These are phyloP conservation scores for Tyrannus savana DNA, from an alignment of 2,113 vertebrate genomes.

Conservation along the genomic window DNA sequence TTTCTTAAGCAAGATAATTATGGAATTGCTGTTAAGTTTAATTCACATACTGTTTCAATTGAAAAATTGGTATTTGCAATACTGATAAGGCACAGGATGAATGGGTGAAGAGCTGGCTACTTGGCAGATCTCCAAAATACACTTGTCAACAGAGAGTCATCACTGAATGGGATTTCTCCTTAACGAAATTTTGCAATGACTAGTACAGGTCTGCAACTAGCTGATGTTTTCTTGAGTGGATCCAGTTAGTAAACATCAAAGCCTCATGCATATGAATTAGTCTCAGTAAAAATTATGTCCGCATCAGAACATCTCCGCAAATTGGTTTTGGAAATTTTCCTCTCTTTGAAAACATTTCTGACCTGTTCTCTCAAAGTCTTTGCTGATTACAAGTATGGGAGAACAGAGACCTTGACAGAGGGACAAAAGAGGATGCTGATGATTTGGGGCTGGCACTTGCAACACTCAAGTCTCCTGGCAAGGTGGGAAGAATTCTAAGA, in stretches of 20 bases:
- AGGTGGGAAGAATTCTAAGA: neutral
- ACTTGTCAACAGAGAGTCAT: neutral
- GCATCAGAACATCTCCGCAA: neutral
- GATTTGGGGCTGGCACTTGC: neutral
- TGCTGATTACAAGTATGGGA: neutral
- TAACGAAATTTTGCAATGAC: neutral
- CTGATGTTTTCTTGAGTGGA: neutral
- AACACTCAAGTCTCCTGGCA: neutral
- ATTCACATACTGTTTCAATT: conserved; percentile 15
- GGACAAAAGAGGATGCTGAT: neutral
- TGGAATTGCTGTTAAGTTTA: conserved; percentile 37
- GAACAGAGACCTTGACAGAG: neutral
- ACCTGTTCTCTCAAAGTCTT: neutral
- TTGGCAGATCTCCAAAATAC: conserved; percentile 48
- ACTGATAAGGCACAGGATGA: conserved; percentile 38
- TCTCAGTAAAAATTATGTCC: neutral
- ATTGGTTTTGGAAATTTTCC: neutral
- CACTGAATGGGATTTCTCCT: conserved; percentile 4
- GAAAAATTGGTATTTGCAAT: conserved; percentile 22
- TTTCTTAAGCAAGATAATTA: conserved; percentile 47
- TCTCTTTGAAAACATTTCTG: neutral
- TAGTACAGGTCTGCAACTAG: neutral
- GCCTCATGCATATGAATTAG: neutral
- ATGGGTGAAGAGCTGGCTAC: conserved; percentile 33
- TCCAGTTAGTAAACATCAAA: conserved; percentile 1